Evolutionary conservation across 1,140 invertebrate genomes (phyloP).

Genomic region (Micrasema longulum): DNA sequence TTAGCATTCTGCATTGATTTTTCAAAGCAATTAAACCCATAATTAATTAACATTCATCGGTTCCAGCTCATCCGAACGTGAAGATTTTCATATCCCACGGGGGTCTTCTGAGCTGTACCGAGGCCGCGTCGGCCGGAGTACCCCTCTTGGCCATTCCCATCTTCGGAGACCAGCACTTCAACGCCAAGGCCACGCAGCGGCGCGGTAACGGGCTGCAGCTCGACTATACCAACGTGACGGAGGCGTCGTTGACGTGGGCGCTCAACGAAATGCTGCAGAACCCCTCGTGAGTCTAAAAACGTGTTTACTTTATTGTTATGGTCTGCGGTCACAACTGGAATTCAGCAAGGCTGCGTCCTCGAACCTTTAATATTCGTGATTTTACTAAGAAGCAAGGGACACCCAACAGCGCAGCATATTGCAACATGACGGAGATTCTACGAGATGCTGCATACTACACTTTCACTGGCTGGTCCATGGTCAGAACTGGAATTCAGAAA

Average conservation of each 20-base stretch:
- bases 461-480: too few species aligned
- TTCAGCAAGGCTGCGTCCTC: neutral
- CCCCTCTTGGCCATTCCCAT: slow-evolving; percentile 58
- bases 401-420: neutral
- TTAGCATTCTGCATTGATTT: neutral
- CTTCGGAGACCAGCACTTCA: slow-evolving; percentile 64
- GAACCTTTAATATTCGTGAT: neutral
- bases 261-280: slow-evolving; percentile 40
- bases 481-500: too few species aligned
- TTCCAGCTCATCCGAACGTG: slow-evolving; percentile 59
- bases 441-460: too few species aligned
- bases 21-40: neutral
- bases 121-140: slow-evolving; percentile 57
- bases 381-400: too few species aligned
- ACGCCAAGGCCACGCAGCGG: slow-evolving; percentile 59
- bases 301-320: too few species aligned
- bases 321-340: too few species aligned
- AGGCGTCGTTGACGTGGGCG: slow-evolving; percentile 35
- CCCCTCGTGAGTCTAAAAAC: slow-evolving; percentile 38
- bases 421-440: neutral
- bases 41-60: too few species aligned
- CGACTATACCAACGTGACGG: slow-evolving; percentile 44
- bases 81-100: slow-evolving; percentile 70
- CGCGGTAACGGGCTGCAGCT: slow-evolving; percentile 57
- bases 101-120: slow-evolving; percentile 67